phyloP scores from a whole-genome alignment of 2,113 vertebrate species.

The Polyodon spathula region DNA sequence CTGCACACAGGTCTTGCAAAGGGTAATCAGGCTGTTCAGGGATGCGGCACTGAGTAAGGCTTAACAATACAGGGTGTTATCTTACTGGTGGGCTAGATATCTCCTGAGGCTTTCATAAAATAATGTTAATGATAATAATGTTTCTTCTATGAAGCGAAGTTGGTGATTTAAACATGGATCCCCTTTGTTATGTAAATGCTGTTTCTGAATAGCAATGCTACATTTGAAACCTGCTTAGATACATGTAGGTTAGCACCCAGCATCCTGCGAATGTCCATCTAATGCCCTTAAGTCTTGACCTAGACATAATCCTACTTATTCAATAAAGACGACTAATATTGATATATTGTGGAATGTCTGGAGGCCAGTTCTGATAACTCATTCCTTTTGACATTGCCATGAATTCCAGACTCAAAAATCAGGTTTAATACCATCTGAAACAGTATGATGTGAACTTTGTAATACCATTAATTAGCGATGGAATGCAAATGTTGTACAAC shows the following conservation, averaged over 20 bases:
- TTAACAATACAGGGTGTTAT: slow-evolving; percentile 3
- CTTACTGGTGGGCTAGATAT: background rate
- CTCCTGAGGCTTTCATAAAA: slow-evolving; percentile 7
- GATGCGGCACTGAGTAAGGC: too few relatives aligned
- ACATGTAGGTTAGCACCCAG: too few relatives aligned
- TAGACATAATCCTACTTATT: background rate
- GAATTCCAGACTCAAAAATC: too few relatives aligned
- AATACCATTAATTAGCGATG: too few relatives aligned
- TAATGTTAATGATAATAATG: slow-evolving; percentile 8
- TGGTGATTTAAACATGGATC: too few relatives aligned
- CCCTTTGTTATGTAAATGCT: slow-evolving; percentile 4
- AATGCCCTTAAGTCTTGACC: background rate
- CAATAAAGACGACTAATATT: background rate
- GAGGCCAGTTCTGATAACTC: too few relatives aligned
- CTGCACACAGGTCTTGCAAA: slow-evolving; percentile 6
- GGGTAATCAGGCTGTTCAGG: slow-evolving; percentile 2
- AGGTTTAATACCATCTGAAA: too few relatives aligned
- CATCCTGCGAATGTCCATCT: slow-evolving; percentile 20
- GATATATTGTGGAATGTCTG: background rate
- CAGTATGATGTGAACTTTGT: too few relatives aligned
- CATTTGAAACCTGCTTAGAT: background rate
- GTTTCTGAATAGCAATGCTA: background rate
- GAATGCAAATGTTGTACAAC: too few relatives aligned
- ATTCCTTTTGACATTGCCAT: too few relatives aligned
- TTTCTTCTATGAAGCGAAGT: slow-evolving; percentile 3